Percentiles rank a stretch among this genome's conserved stretches.
These are phyloP conservation scores for Drosophila rubida DNA, from an alignment of 2,888 invertebrate genomes.

Conservation along the genomic window DNA sequence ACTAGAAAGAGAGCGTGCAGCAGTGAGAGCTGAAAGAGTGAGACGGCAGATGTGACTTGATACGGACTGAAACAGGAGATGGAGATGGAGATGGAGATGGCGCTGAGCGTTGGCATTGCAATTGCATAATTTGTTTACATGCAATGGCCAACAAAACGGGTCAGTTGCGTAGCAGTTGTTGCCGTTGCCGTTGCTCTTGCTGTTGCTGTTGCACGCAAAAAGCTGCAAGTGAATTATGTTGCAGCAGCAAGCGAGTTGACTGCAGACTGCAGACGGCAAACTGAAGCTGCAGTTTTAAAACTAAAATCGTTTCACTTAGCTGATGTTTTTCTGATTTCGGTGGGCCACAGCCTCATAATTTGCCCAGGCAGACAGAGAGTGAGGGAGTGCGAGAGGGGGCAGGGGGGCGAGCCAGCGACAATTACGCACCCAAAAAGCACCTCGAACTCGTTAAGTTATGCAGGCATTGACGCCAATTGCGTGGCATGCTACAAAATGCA, in stretches of 20 bases:
- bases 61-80: slow-evolving; percentile 29
- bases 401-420: slow-evolving; percentile 32
- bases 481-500: slow-evolving; percentile 60
- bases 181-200: slow-evolving; percentile 31
- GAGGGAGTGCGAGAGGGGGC: background rate
- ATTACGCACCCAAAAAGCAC: slow-evolving; percentile 57
- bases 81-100: slow-evolving; percentile 14
- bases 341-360: slow-evolving; percentile 62
- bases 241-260: slow-evolving; percentile 23
- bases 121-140: slow-evolving; percentile 79
- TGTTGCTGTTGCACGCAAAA: slow-evolving; percentile 59
- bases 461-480: slow-evolving; percentile 71
- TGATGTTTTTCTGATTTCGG: slow-evolving; percentile 49
- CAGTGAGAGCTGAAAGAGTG: slow-evolving; percentile 8
- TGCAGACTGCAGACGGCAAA: slow-evolving; percentile 21
- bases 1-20: background rate
- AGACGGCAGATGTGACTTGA: slow-evolving; percentile 39
- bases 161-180: slow-evolving; percentile 64
- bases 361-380: slow-evolving; percentile 19
- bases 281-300: slow-evolving; percentile 50
- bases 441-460: slow-evolving; percentile 72
- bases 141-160: slow-evolving; percentile 71
- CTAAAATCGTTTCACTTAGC: slow-evolving; percentile 51
- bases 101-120: slow-evolving; percentile 55
- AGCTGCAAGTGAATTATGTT: slow-evolving; percentile 72